A percentile compares a stretch with the other conserved stretches of the same genome.
These are phyloP conservation scores for Caenorhabditis sp. DNA, from an alignment of 2,888 invertebrate species.

Conservation along the genomic window DNA sequence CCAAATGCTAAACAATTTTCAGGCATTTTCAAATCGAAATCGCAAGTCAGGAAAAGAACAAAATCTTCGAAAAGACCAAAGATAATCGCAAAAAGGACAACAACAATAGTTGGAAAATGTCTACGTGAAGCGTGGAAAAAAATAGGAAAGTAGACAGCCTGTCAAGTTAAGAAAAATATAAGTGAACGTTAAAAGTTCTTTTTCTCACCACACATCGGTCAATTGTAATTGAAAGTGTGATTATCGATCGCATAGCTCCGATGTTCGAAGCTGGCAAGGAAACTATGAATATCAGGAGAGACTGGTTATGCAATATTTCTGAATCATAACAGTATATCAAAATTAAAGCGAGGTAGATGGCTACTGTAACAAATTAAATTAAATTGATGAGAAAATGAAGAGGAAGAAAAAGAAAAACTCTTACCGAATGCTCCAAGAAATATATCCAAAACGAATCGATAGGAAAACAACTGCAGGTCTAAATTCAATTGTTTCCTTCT, in stretches of 20 bases:
- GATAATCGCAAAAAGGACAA: conserved; percentile 3
- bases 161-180: too few relatives aligned
- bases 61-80: conserved; percentile 20
- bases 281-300: conserved; percentile 7
- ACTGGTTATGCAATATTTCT: background rate
- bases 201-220: background rate
- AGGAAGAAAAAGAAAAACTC: too few relatives aligned
- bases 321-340: background rate
- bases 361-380: background rate
- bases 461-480: background rate
- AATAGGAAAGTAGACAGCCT: conserved; percentile 24
- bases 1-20: conserved; percentile 20
- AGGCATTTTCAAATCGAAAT: conserved; percentile 15
- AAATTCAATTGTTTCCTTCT: background rate
- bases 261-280: conserved; percentile 21
- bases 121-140: conserved; percentile 14
- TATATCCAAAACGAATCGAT: conserved; percentile 4
- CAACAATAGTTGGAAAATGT: background rate
- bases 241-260: conserved; percentile 10
- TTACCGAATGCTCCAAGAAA: background rate
- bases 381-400: background rate
- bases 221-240: background rate
- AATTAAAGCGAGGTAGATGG: background rate
- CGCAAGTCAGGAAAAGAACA: conserved; percentile 16
- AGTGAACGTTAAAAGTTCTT: too few relatives aligned